Base-by-base conservation (phyloP, 35 echinoderm and acorn worm genomes). In the Lytechinus pictus region DNA sequence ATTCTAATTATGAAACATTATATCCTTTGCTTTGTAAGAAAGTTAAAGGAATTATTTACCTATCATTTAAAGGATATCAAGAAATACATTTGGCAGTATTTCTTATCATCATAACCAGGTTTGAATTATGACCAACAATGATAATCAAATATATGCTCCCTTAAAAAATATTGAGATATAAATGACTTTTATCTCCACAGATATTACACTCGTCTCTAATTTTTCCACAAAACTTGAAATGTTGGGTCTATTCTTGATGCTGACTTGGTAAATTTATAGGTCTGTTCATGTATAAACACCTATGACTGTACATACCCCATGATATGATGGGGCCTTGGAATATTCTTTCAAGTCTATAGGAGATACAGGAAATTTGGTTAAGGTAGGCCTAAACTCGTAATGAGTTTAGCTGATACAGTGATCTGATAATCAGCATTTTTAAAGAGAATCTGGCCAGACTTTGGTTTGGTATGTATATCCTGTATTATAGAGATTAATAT, bases 401-500 rank as follows among this genome's bases (percentile, higher is more conserved):
- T 79, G 66, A 79, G 66, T 71, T 24, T 79, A 24, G 66, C 7
- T 79, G 66, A 79, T 6, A 79, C 19, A 79, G 66, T 79, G 66
- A 79, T 79, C 66, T 79, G 66, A n/a, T 79, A n/a, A 79, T 79
- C 66, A 79, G 16, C 66, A 79, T 79, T 24, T 79, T 79, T n/a
- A n/a, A 44, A 79, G 66, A 79, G 16, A n/a, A 16, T n/a, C 19
- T 24, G 21, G 66, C 66, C 66, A 79, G 66, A 79, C 61, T 79
- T 79, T 79, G 10, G 61, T 11, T 72, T 72, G 66, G 66, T 79
- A 24, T 79, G 66, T 24, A 79, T 79, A 79, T 79, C 66, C 66
- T 79, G 66, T 19, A 79, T 79, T 79, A 8, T 24, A 79, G 3
- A 24, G 66, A 79, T 79, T 79, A 79, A 79, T 79, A 79, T 79